Conservation (phyloP, 2,797 vertebrate species). For the Sebastes trivittatus region DNA sequence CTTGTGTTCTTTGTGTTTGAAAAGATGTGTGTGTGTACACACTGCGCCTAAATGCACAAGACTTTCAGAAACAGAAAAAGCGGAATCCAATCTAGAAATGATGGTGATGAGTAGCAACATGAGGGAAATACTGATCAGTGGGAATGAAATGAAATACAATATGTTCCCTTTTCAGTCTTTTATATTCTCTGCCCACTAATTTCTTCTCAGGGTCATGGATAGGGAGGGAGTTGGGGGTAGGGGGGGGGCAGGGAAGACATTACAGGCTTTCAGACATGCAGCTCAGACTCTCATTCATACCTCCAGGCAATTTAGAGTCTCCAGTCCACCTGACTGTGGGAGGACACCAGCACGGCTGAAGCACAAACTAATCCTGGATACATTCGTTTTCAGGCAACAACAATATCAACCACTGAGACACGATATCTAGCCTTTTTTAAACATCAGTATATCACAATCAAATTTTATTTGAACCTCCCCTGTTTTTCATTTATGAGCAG, state of each 20-base stretch:
- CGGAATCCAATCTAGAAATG: neutral
- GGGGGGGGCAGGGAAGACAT: constrained; percentile 22
- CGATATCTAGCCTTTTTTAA: neutral
- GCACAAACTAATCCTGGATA: constrained; percentile 5
- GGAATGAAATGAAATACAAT: neutral
- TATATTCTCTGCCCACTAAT: constrained; percentile 43
- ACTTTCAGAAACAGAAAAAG: neutral
- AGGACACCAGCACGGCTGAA: constrained; percentile 22
- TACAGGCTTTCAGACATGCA: constrained; percentile 41
- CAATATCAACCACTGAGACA: neutral
- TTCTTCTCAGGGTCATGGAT: constrained; percentile 49
- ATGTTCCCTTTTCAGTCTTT: constrained; percentile 16
- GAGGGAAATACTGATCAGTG: neutral
- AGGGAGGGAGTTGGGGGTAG: neutral
- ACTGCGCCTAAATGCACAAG: neutral
- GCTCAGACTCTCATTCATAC: constrained; percentile 33
- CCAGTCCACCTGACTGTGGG: constrained; percentile 41
- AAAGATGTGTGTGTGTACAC: neutral
- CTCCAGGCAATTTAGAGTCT: constrained; percentile 43
- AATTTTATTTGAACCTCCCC: neutral
- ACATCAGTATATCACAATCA: neutral
- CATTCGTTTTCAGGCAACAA: constrained; percentile 11
- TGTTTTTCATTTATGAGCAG: neutral
- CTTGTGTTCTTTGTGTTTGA: neutral
- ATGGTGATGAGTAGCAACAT: neutral